Percentiles rank a stretch among this genome's conserved stretches.
Evolutionary conservation across 1,140 invertebrate genomes (phyloP).

Genomic region (Cherax quadricarinatus): DNA sequence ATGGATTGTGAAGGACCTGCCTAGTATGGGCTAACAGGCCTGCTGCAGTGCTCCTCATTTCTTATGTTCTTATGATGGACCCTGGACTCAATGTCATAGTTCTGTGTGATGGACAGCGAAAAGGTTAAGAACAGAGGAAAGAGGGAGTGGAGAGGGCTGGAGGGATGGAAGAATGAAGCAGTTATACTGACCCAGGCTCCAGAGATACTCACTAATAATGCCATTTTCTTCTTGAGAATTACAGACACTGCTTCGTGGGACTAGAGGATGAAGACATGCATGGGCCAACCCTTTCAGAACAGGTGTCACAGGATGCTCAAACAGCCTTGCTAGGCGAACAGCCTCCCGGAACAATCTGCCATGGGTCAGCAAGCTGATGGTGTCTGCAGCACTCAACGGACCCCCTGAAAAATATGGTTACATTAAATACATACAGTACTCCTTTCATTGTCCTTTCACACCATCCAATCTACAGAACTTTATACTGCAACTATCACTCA

Average conservation of each 20-base stretch:
- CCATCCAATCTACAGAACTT: neutral
- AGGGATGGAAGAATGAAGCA: no score
- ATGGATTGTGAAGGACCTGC: no score
- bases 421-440: neutral
- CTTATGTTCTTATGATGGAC: no score
- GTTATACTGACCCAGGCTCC: no score
- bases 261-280: constrained; percentile 47
- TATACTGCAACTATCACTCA: neutral
- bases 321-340: constrained; percentile 54
- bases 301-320: constrained; percentile 49
- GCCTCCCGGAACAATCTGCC: constrained; percentile 69
- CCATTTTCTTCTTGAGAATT: constrained; percentile 40
- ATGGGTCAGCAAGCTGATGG: constrained; percentile 68
- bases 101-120: no score
- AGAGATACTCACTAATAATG: constrained; percentile 58
- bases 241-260: neutral
- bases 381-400: constrained; percentile 58
- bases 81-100: no score
- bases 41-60: no score
- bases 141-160: no score
- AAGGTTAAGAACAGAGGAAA: no score
- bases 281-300: constrained; percentile 62
- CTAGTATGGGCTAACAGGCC: no score
- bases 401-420: constrained; percentile 26
- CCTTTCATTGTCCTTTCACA: neutral